Conservation (phyloP, 92 coral and sea anemone species). For the Bergia sp. region DNA sequence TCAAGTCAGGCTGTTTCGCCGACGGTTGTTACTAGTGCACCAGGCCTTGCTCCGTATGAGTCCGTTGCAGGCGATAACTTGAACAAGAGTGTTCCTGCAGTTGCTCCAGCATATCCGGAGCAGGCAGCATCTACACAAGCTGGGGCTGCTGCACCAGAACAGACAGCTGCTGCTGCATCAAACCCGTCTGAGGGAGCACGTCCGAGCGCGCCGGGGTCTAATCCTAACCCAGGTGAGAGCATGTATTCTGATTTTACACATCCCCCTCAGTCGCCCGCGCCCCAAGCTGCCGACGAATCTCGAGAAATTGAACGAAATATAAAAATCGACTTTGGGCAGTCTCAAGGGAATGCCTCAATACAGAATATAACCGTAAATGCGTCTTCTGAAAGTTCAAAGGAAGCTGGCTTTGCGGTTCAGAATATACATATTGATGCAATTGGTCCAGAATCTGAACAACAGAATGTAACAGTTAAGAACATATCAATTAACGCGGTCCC, state of each 20-base stretch:
- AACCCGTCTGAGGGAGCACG: not conserved
- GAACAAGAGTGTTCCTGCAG: not conserved
- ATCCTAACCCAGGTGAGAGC: constrained; percentile 36
- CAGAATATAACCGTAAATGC: constrained; percentile 19
- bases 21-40: not conserved
- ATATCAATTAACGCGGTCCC: not conserved
- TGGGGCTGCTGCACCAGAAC: not conserved
- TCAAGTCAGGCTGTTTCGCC: not conserved
- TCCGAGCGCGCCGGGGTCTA: not conserved
- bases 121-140: constrained; percentile 10
- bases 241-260: constrained; percentile 3
- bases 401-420: not conserved
- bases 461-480: not conserved
- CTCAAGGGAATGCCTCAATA: not conserved
- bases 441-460: constrained; percentile 11
- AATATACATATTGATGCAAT: not conserved
- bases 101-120: not conserved
- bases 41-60: not conserved
- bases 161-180: constrained; percentile 2
- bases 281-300: constrained; percentile 15
- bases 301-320: constrained; percentile 13
- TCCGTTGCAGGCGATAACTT: not conserved
- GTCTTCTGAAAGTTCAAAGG: constrained; percentile 3
- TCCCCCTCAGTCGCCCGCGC: constrained; percentile 13
- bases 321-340: constrained; percentile 4